Evolutionary conservation across 2,888 invertebrate species (phyloP).

Genomic region (Panzeria rudis): DNA sequence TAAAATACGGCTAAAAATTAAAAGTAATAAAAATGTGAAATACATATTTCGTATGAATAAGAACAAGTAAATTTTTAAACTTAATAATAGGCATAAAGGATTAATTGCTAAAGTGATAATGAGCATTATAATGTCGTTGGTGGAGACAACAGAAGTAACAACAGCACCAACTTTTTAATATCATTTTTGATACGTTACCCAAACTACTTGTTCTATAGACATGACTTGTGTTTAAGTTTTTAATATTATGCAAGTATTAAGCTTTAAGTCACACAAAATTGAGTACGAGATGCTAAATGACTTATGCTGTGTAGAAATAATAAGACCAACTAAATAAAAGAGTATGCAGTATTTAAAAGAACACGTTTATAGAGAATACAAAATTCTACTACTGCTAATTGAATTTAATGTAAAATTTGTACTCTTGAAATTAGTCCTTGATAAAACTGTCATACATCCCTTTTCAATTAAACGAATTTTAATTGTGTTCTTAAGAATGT

Average conservation of each 20-base stretch:
- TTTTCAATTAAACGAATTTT: too few species aligned
- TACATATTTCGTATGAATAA: slow-evolving; percentile 14
- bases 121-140: slow-evolving; percentile 38
- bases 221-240: slow-evolving; percentile 30
- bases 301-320: neutral
- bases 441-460: too few species aligned
- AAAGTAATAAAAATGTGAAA: slow-evolving; percentile 5
- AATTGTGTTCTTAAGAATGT: too few species aligned
- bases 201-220: slow-evolving; percentile 8
- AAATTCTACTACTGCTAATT: too few species aligned
- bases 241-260: too few species aligned
- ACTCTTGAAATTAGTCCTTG: too few species aligned
- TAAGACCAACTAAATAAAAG: neutral
- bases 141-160: slow-evolving; percentile 6
- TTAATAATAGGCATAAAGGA: slow-evolving; percentile 26
- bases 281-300: too few species aligned
- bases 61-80: slow-evolving; percentile 23
- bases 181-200: slow-evolving; percentile 17
- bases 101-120: slow-evolving; percentile 63
- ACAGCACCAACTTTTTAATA: slow-evolving; percentile 1
- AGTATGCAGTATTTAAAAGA: too few species aligned
- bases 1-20: neutral
- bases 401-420: too few species aligned
- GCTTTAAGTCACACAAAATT: too few species aligned
- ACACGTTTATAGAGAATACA: too few species aligned